Base-by-base conservation (phyloP, 2,888 invertebrate species). In the Hemistola chrysoprasaria region DNA sequence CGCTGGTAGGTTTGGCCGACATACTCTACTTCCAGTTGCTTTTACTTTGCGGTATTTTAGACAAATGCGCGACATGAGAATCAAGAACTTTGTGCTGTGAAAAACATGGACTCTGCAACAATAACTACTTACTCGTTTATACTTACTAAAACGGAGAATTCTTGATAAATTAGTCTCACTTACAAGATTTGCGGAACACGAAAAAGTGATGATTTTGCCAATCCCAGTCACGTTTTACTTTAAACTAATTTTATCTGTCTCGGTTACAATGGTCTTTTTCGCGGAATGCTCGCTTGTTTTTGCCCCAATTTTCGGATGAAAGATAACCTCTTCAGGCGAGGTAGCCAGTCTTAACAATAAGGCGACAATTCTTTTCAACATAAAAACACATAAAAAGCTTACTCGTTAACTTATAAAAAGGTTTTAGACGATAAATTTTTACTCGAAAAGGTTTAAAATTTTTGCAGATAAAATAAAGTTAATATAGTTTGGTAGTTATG, bases 151-250 rank as follows among this genome's bases (percentile, higher is more conserved):
- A 55, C 40, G 39, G 33, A 50, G 53, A 46, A 55, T 55, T 53
- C 48, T 43, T 48, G 31, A 22, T 25, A 21, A 44, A 35, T 28
- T 26, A 30, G 22, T 3, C 6, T 23, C 8, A 11, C 22, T 42
- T 38, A 9, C 8, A 36, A 50, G 29, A 44, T 56, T 56, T 43
- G 43, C 50, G 36, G 47, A 50, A 27, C 38, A 50, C 45, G 48
- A 43, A 29, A 43, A 27, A 37, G 38, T 8, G 20, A 36, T 22
- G 39, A 24, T 33, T 40, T 41, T 50, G 56, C 50, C 31, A 33
- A 59, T 38, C 9, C 40, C 8, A 54, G 65, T 67, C 69, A 71
- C 65, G 68, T 65, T 56, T 44, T 21, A 40, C 23, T 25, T 40
- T 38, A 36, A 32, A 36, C 31, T 39, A 38, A 25, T 22, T 35